phyloP scores from a whole-genome alignment of 2,113 vertebrate genomes.

The Psilopsiagon aymara region DNA sequence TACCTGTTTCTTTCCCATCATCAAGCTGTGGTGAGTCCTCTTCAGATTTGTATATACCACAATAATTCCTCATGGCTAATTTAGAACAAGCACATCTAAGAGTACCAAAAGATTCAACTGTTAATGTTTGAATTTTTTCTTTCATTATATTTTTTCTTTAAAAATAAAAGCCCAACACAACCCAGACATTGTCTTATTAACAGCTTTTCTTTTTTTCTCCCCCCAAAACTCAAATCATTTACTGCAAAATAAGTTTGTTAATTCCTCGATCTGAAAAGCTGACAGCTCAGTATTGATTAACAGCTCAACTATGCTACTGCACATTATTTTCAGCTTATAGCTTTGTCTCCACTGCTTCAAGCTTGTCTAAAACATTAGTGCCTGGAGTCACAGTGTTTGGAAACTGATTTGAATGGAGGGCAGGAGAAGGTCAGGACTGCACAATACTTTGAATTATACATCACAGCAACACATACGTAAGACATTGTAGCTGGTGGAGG shows the following conservation, averaged over 20 bases:
- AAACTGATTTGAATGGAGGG: background rate
- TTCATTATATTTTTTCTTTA: background rate
- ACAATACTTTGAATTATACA: background rate
- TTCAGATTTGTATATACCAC: background rate
- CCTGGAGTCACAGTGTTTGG: background rate
- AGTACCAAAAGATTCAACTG: background rate
- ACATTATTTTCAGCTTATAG: background rate
- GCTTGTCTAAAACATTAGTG: background rate
- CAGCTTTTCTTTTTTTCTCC: background rate
- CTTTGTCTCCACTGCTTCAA: background rate
- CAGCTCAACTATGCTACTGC: background rate
- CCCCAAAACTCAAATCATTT: background rate
- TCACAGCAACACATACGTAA: background rate
- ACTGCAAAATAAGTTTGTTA: background rate
- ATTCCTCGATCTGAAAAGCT: background rate
- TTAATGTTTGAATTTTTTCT: background rate
- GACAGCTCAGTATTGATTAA: constrained; percentile 3
- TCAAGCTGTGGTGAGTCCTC: background rate
- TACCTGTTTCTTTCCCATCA: background rate
- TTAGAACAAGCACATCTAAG: background rate
- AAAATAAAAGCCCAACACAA: background rate
- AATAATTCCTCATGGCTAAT: background rate
- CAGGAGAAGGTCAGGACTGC: background rate
- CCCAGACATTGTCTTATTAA: background rate
- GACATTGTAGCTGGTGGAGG: background rate